A percentile compares a stretch with the other conserved stretches of the same genome.
phyloP scores from a whole-genome alignment of 1,140 invertebrate species.

The Hyphantria cunea region DNA sequence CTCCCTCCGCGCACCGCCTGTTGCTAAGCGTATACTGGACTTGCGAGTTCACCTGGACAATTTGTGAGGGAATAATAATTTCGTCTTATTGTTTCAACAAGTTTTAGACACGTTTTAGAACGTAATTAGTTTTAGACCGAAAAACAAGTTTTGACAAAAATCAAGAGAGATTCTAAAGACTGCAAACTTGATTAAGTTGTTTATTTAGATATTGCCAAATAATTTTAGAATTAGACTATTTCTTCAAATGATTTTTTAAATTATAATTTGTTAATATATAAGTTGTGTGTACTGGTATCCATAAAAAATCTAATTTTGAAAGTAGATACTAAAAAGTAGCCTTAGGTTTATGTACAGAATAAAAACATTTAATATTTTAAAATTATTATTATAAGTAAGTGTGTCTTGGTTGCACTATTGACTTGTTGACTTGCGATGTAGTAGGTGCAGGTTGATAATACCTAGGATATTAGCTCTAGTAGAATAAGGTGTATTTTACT shows the following conservation, averaged over 20 bases:
- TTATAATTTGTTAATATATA: too few relatives aligned
- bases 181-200: background rate
- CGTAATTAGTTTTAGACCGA: background rate
- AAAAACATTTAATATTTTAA: too few relatives aligned
- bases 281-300: too few relatives aligned
- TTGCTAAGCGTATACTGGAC: constrained; percentile 43
- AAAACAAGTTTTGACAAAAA: background rate
- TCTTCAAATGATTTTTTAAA: background rate
- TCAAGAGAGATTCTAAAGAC: background rate
- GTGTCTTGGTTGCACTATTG: too few relatives aligned
- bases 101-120: background rate
- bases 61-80: background rate
- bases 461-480: too few relatives aligned
- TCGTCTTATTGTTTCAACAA: background rate
- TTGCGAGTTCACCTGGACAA: constrained; percentile 8
- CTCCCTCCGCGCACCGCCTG: constrained; percentile 29
- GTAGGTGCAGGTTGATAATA: too few relatives aligned
- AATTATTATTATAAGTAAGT: too few relatives aligned
- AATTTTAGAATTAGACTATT: background rate
- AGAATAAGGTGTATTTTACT: too few relatives aligned
- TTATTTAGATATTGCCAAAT: background rate
- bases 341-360: too few relatives aligned
- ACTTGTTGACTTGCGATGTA: too few relatives aligned
- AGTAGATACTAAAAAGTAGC: too few relatives aligned
- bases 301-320: too few relatives aligned